Percentiles rank a stretch among this genome's conserved stretches.
Evolutionary conservation across 2,797 vertebrate genomes (phyloP).

Genomic region (Sebastes oblongus): DNA sequence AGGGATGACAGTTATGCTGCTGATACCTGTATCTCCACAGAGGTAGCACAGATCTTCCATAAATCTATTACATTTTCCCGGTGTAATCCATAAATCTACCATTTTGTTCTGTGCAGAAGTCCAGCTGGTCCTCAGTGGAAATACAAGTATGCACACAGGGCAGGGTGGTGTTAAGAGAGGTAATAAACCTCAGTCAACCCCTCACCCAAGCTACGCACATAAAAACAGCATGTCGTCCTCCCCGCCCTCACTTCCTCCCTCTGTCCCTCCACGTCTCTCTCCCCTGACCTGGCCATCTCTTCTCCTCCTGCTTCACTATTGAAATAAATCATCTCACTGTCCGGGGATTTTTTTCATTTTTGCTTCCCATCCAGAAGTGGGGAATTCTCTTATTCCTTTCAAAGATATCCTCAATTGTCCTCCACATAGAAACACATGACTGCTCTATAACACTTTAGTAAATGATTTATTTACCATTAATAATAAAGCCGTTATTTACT

Average conservation of each 20-base stretch:
- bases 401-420: background rate
- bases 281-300: background rate
- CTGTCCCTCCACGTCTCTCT: slow-evolving; percentile 3
- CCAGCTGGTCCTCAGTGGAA: slow-evolving; percentile 13
- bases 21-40: background rate
- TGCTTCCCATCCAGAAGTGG: background rate
- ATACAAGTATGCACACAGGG: slow-evolving; percentile 18
- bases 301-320: background rate
- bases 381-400: background rate
- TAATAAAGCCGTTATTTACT: background rate
- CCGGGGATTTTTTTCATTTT: background rate
- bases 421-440: background rate
- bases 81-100: background rate
- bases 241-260: slow-evolving; percentile 25
- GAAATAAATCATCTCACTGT: background rate
- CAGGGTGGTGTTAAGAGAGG: slow-evolving; percentile 37
- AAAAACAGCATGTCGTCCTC: slow-evolving; percentile 35
- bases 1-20: background rate
- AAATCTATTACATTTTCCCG: slow-evolving; percentile 2
- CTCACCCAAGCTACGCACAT: slow-evolving; percentile 32
- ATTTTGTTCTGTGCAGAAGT: slow-evolving; percentile 10
- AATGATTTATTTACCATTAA: background rate
- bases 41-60: background rate
- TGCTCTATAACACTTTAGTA: background rate
- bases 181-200: slow-evolving; percentile 56